Conservation (phyloP, 2,888 invertebrate species). For the Phragmatobia fuliginosa region DNA sequence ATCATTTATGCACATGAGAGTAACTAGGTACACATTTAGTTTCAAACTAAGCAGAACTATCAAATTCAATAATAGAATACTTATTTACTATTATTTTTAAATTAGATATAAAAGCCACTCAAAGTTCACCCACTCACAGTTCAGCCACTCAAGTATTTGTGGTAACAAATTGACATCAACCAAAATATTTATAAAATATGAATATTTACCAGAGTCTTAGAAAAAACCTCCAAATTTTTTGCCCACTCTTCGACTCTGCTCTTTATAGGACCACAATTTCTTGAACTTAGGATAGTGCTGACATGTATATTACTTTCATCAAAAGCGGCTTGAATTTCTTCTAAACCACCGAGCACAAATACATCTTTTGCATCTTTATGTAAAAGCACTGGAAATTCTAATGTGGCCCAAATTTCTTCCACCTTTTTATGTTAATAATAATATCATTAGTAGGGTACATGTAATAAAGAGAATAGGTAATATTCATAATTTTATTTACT, state of each 20-base stretch:
- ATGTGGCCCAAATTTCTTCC: constrained; percentile 93
- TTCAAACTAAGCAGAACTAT: too few relatives aligned
- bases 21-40: neutral
- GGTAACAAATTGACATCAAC: neutral
- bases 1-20: neutral
- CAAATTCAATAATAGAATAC: too few relatives aligned
- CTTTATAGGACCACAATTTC: constrained; percentile 94
- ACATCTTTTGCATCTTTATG: constrained; percentile 95
- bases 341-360: constrained; percentile 93
- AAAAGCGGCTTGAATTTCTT: constrained; percentile 92
- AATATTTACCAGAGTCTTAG: constrained; percentile 90
- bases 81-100: too few relatives aligned
- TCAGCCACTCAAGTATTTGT: too few relatives aligned
- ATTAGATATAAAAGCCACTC: neutral
- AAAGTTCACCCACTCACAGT: too few relatives aligned
- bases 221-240: constrained; percentile 91
- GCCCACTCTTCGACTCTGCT: constrained; percentile 94
- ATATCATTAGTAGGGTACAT: neutral
- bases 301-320: constrained; percentile 96
- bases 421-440: constrained; percentile 80
- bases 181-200: neutral
- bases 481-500: too few relatives aligned
- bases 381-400: constrained; percentile 91
- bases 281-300: constrained; percentile 94
- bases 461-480: too few relatives aligned